Evolutionary conservation across 1,140 invertebrate genomes (phyloP).

Genomic region (Hermatobates lingyangjiaoensis): DNA sequence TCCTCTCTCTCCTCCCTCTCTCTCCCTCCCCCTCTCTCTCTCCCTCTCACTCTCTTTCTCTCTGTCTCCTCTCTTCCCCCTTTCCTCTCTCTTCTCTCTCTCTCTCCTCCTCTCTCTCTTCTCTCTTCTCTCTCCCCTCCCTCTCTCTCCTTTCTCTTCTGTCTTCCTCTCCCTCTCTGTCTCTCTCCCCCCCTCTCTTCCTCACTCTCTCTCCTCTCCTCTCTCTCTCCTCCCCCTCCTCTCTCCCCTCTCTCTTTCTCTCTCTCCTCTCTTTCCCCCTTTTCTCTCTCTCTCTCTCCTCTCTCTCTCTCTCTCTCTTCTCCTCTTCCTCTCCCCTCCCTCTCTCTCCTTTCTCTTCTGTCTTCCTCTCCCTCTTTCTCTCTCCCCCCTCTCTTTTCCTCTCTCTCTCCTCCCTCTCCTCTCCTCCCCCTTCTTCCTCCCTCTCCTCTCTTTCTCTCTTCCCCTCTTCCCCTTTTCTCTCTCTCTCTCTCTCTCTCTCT

Average conservation of each 20-base stretch:
- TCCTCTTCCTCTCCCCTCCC: slow-evolving; percentile 1
- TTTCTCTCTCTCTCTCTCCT: slow-evolving; percentile 4
- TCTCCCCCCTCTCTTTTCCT: slow-evolving; percentile 5
- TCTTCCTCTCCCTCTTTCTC: slow-evolving; percentile 5
- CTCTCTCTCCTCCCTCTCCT: slow-evolving; percentile 2
- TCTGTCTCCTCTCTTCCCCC: too few relatives aligned
- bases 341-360: neutral
- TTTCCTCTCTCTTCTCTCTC: neutral
- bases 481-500: slow-evolving; percentile 2
- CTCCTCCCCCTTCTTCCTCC: slow-evolving; percentile 9
- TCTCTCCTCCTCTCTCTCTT: neutral
- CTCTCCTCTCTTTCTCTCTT: slow-evolving; percentile 3
- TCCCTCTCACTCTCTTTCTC: neutral
- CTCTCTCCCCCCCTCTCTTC: slow-evolving; percentile 10
- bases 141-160: slow-evolving; percentile 2
- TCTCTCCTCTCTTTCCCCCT: slow-evolving; percentile 1
- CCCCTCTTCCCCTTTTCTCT: slow-evolving; percentile 3
- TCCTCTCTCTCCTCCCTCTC: neutral
- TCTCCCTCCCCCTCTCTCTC: neutral
- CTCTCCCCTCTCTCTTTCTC: slow-evolving; percentile 4
- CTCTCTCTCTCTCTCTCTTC: neutral
- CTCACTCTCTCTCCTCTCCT: neutral
- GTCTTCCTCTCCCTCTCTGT: too few relatives aligned
- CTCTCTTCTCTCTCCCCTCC: neutral
- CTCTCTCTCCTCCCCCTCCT: neutral